Base-by-base conservation (phyloP, 2,888 invertebrate species). In the Xestia ashworthii region DNA sequence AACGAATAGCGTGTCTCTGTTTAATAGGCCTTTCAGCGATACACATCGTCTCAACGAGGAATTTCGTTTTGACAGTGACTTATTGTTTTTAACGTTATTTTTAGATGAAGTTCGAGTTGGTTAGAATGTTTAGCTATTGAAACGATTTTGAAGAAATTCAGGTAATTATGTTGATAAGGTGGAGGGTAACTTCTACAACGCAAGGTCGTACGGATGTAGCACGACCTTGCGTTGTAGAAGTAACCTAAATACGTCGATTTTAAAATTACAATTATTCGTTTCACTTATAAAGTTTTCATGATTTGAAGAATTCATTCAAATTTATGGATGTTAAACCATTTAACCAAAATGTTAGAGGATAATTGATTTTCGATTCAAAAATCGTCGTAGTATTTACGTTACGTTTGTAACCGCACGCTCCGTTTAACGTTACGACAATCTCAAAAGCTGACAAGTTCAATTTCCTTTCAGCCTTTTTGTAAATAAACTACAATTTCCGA, bases 1-100 rank as follows among this genome's bases (percentile, higher is more conserved):
- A 89, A 90, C 89, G 91, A 89, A 93, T 95, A 91, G 95, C 96
- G 94, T 95, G 96, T 95, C 93, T 93, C 90, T 93, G 91, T 92
- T 94, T 95, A 95, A 95, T 95, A 92, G 93, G 93, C 91, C 95
- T 95, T 95, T 95, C 95, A 95, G 93, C 95, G 91, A 91, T 91
- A 87, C 82, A 87, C 85, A 89, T 86, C 83, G 83, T 77, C 82
- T 88, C 83, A 87, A 86, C 87, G 76, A 82, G 76, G 83, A 85
- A 90, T 91, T 88, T 86, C 9, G 82, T 89, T 88, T 87, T 87
- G 89, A 91, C 91, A 88, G 84, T 86, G 84, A 88, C 78, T 65
- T 83, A 88, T 87, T 77, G 86, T 80, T 76, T 74, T 78, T 76
- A 74, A 67, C 46, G 14, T 62, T 69, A 55, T 9, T 65, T 62